Percentiles rank a stretch among this genome's conserved stretches.
phyloP scores from a whole-genome alignment of 2,797 vertebrate genomes.

The Chanos chanos region DNA sequence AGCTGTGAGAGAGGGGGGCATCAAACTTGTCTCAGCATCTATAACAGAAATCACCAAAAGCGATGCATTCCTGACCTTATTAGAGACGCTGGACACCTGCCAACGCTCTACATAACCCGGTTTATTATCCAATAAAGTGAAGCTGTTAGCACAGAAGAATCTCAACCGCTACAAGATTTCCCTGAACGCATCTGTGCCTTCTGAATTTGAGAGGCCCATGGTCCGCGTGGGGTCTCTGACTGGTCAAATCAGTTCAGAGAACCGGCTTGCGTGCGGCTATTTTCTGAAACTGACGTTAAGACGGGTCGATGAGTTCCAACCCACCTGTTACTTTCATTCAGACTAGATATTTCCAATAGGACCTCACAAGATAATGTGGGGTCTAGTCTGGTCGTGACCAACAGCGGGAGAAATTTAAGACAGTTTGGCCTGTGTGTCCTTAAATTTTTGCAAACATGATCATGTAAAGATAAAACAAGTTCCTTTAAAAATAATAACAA shows the following conservation, averaged over 20 bases:
- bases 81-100: conserved; percentile 47
- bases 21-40: conserved; percentile 40
- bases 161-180: neutral
- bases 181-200: neutral
- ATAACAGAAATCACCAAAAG: conserved; percentile 38
- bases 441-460: too few species aligned
- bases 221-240: neutral
- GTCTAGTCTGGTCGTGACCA: conserved; percentile 39
- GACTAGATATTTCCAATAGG: conserved; percentile 18
- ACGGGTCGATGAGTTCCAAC: neutral
- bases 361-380: conserved; percentile 16
- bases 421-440: conserved; percentile 12
- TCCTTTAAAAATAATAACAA: too few species aligned
- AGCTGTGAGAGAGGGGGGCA: conserved; percentile 3
- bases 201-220: neutral
- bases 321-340: conserved; percentile 67
- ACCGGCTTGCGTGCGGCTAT: conserved; percentile 25
- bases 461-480: too few species aligned
- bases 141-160: neutral
- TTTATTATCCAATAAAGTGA: conserved; percentile 35
- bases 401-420: conserved; percentile 13
- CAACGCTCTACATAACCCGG: conserved; percentile 32
- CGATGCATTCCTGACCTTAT: conserved; percentile 45
- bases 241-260: conserved; percentile 11
- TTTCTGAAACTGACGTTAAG: conserved; percentile 39